Conservation (phyloP, 1,140 invertebrate genomes). For the Pemphigus obesinymphae region DNA sequence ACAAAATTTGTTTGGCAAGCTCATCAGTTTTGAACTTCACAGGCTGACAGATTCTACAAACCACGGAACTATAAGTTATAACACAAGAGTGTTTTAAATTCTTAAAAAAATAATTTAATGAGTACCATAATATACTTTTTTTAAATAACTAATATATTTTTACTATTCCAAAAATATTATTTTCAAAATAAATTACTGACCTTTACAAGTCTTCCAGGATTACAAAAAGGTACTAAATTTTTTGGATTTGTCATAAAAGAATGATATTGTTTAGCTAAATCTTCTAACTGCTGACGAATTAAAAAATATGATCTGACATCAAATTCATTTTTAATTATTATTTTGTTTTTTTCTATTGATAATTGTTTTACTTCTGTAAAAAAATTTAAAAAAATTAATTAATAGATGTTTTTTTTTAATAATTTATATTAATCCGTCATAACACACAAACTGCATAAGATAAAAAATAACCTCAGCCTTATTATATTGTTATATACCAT, state of each 20-base stretch:
- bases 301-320: constrained; percentile 79
- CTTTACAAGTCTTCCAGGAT: constrained; percentile 87
- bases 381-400: constrained; percentile 11
- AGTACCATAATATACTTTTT: too few species aligned
- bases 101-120: too few species aligned
- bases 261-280: constrained; percentile 68
- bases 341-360: constrained; percentile 60
- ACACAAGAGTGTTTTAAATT: too few species aligned
- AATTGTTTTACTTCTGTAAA: constrained; percentile 68
- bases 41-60: too few species aligned
- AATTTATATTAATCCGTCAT: too few species aligned
- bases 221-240: constrained; percentile 88
- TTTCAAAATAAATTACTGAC: constrained; percentile 53
- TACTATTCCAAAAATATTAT: neutral
- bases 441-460: neutral
- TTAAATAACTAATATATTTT: too few species aligned
- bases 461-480: neutral
- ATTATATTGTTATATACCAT: too few species aligned
- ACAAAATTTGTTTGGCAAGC: too few species aligned
- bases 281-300: constrained; percentile 74
- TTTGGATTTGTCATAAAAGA: constrained; percentile 77
- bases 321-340: constrained; percentile 68
- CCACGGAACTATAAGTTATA: too few species aligned
- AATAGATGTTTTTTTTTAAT: too few species aligned
- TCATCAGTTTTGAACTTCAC: too few species aligned